Evolutionary conservation across 1,140 invertebrate genomes (phyloP).

Genomic region (Monochamus saltuarius): DNA sequence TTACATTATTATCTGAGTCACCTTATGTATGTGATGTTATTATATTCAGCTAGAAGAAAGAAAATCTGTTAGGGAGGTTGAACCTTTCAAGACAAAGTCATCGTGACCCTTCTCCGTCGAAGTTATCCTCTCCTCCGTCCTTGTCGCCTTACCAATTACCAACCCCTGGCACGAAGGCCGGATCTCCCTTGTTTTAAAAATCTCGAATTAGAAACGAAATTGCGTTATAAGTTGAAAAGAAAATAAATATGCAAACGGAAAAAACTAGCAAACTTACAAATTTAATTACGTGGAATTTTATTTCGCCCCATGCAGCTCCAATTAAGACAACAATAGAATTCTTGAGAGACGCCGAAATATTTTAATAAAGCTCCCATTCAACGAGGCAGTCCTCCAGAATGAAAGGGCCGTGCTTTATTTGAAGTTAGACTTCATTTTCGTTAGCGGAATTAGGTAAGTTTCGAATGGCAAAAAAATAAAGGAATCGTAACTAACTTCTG

Average conservation of each 20-base stretch:
- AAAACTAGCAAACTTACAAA: conserved; percentile 22
- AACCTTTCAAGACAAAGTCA: no score
- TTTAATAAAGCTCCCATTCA: conserved; percentile 30
- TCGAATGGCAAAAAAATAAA: conserved; percentile 13
- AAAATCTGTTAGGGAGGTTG: no score
- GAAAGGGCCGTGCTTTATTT: conserved; percentile 34
- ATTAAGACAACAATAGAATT: conserved; percentile 37
- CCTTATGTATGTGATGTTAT: no score
- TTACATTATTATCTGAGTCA: no score
- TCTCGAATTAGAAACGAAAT: no score
- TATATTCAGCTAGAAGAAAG: no score
- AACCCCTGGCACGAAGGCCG: no score
- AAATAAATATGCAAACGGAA: conserved; percentile 11
- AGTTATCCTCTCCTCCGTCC: no score
- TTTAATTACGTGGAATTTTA: conserved; percentile 25
- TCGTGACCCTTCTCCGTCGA: no score
- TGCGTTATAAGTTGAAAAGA: no score
- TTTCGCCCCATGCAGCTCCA: conserved; percentile 24
- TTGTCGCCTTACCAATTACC: no score
- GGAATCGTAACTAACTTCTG: conserved; percentile 19
- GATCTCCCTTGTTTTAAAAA: no score
- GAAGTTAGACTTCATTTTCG: conserved; percentile 30
- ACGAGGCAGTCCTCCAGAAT: conserved; percentile 25
- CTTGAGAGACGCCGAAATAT: conserved; percentile 34
- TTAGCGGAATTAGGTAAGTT: conserved; percentile 19